Evolutionary conservation across 53 echinoderm and acorn worm genomes (phyloP).

Genomic region (Astropecten irregularis): DNA sequence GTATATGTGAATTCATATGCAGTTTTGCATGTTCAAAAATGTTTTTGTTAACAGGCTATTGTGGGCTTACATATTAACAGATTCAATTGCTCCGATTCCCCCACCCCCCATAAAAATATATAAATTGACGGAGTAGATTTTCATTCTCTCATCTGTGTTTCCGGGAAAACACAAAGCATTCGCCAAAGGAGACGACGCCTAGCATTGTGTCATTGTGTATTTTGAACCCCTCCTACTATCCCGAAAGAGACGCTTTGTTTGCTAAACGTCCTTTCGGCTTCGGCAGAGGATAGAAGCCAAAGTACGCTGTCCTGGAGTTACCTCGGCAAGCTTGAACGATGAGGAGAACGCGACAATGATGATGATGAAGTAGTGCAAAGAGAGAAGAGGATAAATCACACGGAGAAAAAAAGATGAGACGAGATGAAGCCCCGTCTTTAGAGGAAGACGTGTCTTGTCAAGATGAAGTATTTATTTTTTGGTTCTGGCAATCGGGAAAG

Average conservation of each 20-base stretch:
- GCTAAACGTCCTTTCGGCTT: not conserved
- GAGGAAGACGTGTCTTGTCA: too few species aligned
- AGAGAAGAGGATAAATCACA: not conserved
- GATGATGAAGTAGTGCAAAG: not conserved
- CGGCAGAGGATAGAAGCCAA: not conserved
- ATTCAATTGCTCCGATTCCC: not conserved
- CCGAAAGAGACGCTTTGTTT: not conserved
- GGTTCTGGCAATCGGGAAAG: too few species aligned
- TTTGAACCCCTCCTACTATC: not conserved
- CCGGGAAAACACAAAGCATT: not conserved
- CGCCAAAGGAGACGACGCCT: not conserved
- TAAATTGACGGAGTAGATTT: not conserved
- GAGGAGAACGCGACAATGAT: not conserved
- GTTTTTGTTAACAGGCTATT: not conserved
- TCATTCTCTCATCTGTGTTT: not conserved
- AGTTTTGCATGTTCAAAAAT: not conserved
- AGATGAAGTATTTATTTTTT: too few species aligned
- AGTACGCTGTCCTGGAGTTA: conserved; percentile 45
- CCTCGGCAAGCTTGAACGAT: not conserved
- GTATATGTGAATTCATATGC: not conserved
- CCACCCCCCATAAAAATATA: not conserved
- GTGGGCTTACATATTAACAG: not conserved
- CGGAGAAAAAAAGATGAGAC: not conserved
- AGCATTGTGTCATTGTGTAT: not conserved
- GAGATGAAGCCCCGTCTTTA: too few species aligned